Base-by-base conservation (phyloP, 2,113 vertebrate species). In the Nothobranchius kuhntae region DNA sequence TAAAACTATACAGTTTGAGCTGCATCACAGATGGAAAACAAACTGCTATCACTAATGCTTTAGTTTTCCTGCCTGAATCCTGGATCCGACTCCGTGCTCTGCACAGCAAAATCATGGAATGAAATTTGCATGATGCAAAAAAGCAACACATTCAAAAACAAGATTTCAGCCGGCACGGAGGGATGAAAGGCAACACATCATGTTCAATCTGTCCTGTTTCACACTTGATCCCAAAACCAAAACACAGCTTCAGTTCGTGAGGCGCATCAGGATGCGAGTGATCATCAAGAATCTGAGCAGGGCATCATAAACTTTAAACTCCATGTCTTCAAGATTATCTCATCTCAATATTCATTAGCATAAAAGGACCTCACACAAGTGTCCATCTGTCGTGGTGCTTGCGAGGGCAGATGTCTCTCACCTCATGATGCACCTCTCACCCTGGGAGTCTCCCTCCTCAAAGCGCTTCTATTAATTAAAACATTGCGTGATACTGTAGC, bases 361-460 rank as follows among this genome's bases (percentile, higher is more conserved):
- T 73, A 58, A 71, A 61, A 74, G 53, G 81, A 86, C 74, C 65
- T 52, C 79, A 61, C 46, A 46, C 69, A 75, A 78, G 75, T 74
- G 82, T 86, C 88, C 92, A 92, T 92, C 91, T 93, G 92, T 84
- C 86, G 85, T 65, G 68, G 78, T 83, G 75, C 71, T 71, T 53
- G 65, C 50, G 62, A 86, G 91, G 89, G 81, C 92, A 92, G 89
- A 91, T 93, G 90, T 78, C 89, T 73, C 80, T 83, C 85, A 73
- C 90, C 82, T 86, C 52, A 58, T 71, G 79, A 68, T 87, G 73
- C 77, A 83, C 78, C 79, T 83, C 82, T 68, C 77, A 85, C 82
- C 77, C 76, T 77, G 56, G 61, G 75, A 81, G 83, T 64, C 68
- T 81, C 69, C 75, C 85, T 78, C 73, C 77, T 84, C 63, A 67